Base-by-base conservation (phyloP, 2,113 vertebrate genomes). In the Puma concolor region DNA sequence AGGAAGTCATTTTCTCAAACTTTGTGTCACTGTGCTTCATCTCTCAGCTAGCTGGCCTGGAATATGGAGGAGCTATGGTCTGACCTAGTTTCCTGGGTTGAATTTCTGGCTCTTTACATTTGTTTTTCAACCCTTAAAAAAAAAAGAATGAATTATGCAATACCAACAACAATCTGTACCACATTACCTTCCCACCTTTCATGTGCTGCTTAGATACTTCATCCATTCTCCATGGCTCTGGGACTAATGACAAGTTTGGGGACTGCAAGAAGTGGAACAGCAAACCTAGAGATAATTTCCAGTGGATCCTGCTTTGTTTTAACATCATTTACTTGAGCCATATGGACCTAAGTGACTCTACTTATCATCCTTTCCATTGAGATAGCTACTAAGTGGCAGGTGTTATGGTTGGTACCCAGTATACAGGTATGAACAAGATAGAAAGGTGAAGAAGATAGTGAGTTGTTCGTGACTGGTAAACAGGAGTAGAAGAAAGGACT, bases 1-100 rank as follows among this genome's bases (percentile, higher is more conserved):
- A 86, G 90, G 76, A 95, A 94, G 83, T 83, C 60, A 95, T 95
- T 94, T 83, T 94, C 66, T 93, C 60, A 79, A 60, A 48, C 64
- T 67, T 48, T 77, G 41, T 88, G 64, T 92, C 90, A 90, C 23
- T 76, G 41, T 81, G 36, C 31, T 14, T 94, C 60, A 67, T 19
- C 72, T 72, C 38, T 38, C 83, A 96, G 88, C 60, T 82, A 84
- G 29, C n/a, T 67, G 63, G 63, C 33, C 63, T 81, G 64, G 29
- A 69, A 76, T 29, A 41, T 38, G 57, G 54, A 89, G 31, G n/a
- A 64, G 27, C 79, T 87, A 31, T 92, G 25, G 31, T 84, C 23
- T 95, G 63, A 31, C 38, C 86, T 86, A 12, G 13, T 82, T 72
- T 66, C 19, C 82, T 92, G 6, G 4, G 72, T 15, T 88, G 21